Conservation (phyloP, 2,113 vertebrate genomes). For the Colossoma macropomum region DNA sequence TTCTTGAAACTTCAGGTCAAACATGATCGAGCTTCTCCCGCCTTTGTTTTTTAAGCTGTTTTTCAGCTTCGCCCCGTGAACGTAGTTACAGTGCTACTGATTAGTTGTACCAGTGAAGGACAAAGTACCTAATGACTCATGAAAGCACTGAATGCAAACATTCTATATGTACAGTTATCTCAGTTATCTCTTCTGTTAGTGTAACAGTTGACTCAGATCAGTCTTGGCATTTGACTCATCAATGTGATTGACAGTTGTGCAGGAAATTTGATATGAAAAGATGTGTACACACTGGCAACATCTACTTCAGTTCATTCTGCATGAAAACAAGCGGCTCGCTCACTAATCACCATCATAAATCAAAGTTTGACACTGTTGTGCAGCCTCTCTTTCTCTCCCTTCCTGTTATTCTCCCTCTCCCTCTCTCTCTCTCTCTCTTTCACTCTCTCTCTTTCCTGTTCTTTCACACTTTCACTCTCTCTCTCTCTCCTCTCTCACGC, state of each 20-base stretch:
- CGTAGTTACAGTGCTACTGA: not conserved
- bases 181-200: not conserved
- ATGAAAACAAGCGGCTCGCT: not conserved
- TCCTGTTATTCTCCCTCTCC: constrained; percentile 2
- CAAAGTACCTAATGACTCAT: not conserved
- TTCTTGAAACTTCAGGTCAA: not conserved
- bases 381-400: not conserved
- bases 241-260: not conserved
- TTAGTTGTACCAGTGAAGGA: not conserved
- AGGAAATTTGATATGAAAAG: not conserved
- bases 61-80: not conserved
- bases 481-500: not conserved
- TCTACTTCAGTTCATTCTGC: not conserved
- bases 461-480: not conserved
- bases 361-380: not conserved
- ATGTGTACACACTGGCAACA: not conserved
- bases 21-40: not conserved
- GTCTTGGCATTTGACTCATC: not conserved
- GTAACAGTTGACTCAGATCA: not conserved
- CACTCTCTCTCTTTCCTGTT: no score
- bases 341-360: constrained; percentile 1
- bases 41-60: not conserved
- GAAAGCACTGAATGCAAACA: not conserved
- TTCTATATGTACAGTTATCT: not conserved
- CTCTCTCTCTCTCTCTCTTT: not conserved